These are phyloP conservation scores for Paramuricea clavata DNA, from an alignment of 92 coral and sea anemone species.

Conservation along the genomic window DNA sequence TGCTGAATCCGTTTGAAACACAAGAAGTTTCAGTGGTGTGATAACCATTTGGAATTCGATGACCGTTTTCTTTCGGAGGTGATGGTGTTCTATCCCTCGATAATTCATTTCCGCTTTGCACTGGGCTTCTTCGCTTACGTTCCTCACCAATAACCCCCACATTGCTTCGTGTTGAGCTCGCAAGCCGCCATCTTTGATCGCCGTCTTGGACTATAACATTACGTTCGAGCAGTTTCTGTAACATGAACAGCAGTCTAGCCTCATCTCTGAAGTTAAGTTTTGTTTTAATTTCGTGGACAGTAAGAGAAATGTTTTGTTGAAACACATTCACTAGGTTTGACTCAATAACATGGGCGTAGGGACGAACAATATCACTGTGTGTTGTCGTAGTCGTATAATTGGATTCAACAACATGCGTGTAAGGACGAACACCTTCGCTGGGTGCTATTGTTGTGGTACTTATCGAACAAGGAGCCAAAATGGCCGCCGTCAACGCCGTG, in stretches of 20 bases:
- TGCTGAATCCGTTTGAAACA: background rate
- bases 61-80: conserved; percentile 38
- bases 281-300: background rate
- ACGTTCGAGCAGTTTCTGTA: conserved; percentile 20
- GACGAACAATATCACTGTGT: too few species aligned
- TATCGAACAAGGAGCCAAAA: conserved; percentile 20
- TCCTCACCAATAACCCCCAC: conserved; percentile 45
- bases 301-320: conserved; percentile 18
- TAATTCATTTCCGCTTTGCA: background rate
- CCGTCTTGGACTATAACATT: conserved; percentile 6
- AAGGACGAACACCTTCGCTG: background rate
- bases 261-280: conserved; percentile 29
- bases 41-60: background rate
- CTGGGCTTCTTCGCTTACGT: conserved; percentile 47
- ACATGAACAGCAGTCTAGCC: background rate
- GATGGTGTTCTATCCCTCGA: conserved; percentile 12
- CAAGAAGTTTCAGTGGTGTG: too few species aligned
- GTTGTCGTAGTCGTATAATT: too few species aligned
- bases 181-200: conserved; percentile 45
- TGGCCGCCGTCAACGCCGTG: conserved; percentile 30
- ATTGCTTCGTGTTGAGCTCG: conserved; percentile 10
- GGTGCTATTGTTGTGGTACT: background rate
- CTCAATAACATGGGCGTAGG: conserved; percentile 11
- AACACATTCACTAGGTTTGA: conserved; percentile 30
- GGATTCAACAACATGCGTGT: too few species aligned